Conservation (phyloP, 2,113 vertebrate genomes). For the Poeciliopsis prolifica region DNA sequence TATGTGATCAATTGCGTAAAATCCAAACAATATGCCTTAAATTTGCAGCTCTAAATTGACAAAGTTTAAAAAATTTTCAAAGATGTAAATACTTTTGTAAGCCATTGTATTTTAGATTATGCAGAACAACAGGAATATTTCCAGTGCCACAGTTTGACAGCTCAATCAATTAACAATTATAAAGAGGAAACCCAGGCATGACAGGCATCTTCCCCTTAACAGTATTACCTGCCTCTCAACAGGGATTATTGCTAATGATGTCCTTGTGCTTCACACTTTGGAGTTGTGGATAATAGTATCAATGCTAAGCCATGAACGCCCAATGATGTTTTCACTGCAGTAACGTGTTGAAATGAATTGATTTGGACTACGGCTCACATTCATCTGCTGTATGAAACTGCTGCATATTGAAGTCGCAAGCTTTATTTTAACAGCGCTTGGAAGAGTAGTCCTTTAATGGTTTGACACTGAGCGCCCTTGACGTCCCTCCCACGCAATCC, state of each 20-base stretch:
- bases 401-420: constrained; percentile 65
- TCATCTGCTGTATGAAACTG: constrained; percentile 47
- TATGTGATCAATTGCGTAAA: neutral
- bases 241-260: constrained; percentile 29
- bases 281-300: constrained; percentile 11
- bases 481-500: constrained; percentile 50
- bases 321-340: constrained; percentile 45
- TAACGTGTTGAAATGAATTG: constrained; percentile 65
- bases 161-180: neutral
- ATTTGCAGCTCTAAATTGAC: neutral
- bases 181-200: constrained; percentile 5
- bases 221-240: constrained; percentile 31
- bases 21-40: neutral
- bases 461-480: constrained; percentile 64
- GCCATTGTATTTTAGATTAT: neutral
- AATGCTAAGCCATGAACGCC: constrained; percentile 50
- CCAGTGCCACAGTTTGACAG: constrained; percentile 12
- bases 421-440: constrained; percentile 58
- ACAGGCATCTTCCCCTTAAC: constrained; percentile 8
- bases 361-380: constrained; percentile 55
- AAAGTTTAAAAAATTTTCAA: constrained; percentile 32
- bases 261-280: constrained; percentile 42
- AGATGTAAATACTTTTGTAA: neutral
- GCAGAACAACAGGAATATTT: neutral
- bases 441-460: constrained; percentile 50